Conservation (phyloP, 2,113 vertebrate genomes). For the Tupaia chinensis region DNA sequence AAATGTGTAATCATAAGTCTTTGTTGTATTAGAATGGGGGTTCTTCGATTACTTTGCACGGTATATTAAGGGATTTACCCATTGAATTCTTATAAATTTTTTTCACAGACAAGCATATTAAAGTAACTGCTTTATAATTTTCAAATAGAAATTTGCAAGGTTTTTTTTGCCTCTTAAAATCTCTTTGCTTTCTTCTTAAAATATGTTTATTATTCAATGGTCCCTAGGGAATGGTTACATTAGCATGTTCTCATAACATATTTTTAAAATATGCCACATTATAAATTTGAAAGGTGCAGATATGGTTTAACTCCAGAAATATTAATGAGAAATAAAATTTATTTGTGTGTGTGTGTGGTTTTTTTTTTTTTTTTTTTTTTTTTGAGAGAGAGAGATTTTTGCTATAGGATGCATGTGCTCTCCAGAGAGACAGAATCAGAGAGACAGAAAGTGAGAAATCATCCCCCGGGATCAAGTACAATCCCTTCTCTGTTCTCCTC, state of each 20-base stretch:
- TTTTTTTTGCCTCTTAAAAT: slow-evolving; percentile 33
- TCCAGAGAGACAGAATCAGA: no score
- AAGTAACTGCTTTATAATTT: slow-evolving; percentile 46
- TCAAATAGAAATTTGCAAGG: slow-evolving; percentile 58
- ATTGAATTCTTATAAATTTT: not conserved
- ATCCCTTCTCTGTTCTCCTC: no score
- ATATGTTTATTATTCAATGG: not conserved
- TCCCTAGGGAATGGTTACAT: not conserved
- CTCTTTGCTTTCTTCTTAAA: slow-evolving; percentile 14
- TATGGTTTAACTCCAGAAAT: slow-evolving; percentile 15
- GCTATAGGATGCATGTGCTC: no score
- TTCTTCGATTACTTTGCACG: slow-evolving; percentile 3
- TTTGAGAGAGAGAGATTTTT: no score
- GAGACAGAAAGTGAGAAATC: no score
- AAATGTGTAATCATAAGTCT: not conserved
- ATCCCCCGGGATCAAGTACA: no score
- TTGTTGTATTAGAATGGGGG: not conserved
- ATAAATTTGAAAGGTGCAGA: not conserved
- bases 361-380: no score
- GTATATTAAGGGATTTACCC: not conserved
- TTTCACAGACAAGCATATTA: slow-evolving; percentile 5
- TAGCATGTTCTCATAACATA: slow-evolving; percentile 16
- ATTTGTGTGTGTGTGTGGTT: not conserved
- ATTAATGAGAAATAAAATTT: slow-evolving; percentile 45
- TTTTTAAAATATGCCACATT: not conserved